Base-by-base conservation (phyloP, 2,113 vertebrate species). In the Myrmecobius fasciatus region DNA sequence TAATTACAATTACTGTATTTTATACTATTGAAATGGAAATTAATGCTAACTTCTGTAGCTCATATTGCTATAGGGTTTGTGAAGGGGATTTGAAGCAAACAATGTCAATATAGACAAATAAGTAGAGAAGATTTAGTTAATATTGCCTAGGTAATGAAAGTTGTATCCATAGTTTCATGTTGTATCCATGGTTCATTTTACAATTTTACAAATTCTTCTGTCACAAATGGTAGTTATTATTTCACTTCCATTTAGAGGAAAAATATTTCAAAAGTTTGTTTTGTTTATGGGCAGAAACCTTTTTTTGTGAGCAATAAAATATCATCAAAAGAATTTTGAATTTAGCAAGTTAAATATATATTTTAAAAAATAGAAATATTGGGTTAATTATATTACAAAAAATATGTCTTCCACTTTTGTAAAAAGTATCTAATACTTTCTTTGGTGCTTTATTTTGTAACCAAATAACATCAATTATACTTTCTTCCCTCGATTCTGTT, bases 291-390 rank as follows among this genome's bases (percentile, higher is more conserved):
- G 5, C 92, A 52, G 88, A 75, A 75, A 93, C 31, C 14, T 8
- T 8, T 11, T 28, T 93, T 92, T 92, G 92, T 9, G 95, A 92
- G 83, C 31, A 94, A 36, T 14, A 90, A 48, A 93, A 91, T 0
- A 92, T 3, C 43, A 67, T 8, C 0, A 95, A 48, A 17, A 49
- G 95, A 92, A 49, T 92, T 75, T 94, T 52, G 46, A 93, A 91
- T 53, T 56, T 92, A 53, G 53, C 91, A 17, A 6, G 47, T 89
- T 93, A 46, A 94, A 49, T 88, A 90, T 93, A 54, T 46, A 28
- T 94, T 97, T 94, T 94, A 52, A 83, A 43, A 94, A 94, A 51
- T 94, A 89, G 48, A 94, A 90, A 24, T 93, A 3, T 91, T 95
- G 53, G 43, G 53, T 94, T 94, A 94, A 52, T 95, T 93, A 95